Evolutionary conservation across 2,888 invertebrate species (phyloP).

Genomic region (Phortica magna): DNA sequence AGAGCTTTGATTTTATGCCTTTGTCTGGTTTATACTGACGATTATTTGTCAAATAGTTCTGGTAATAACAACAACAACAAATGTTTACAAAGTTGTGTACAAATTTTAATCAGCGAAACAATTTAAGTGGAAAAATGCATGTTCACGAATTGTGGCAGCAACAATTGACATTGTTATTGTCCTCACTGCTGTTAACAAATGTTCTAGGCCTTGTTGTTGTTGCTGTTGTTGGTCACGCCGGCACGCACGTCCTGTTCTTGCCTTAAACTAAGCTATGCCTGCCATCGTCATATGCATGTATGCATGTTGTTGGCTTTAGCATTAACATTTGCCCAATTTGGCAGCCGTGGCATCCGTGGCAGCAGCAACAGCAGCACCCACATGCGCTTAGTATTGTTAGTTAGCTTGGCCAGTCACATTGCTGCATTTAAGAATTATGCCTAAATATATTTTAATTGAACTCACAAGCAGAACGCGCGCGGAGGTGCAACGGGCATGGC

Average conservation of each 20-base stretch:
- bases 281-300: neutral
- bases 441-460: constrained; percentile 66
- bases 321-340: constrained; percentile 34
- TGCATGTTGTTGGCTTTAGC: neutral
- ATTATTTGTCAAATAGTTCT: neutral
- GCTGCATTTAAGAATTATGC: constrained; percentile 49
- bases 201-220: constrained; percentile 21
- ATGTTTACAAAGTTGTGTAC: neutral
- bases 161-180: constrained; percentile 33
- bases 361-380: constrained; percentile 14
- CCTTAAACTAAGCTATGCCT: neutral
- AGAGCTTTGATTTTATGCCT: neutral
- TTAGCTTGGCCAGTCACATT: constrained; percentile 21
- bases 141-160: constrained; percentile 43
- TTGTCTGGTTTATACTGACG: neutral
- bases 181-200: constrained; percentile 41
- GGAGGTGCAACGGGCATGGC: neutral
- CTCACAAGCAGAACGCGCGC: constrained; percentile 7
- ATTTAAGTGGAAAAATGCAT: constrained; percentile 54
- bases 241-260: neutral
- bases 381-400: constrained; percentile 15
- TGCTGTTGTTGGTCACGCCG: constrained; percentile 10
- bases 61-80: constrained; percentile 24
- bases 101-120: constrained; percentile 47
- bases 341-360: neutral